Conservation (phyloP, 2,888 invertebrate genomes). For the Xylota sylvarum region DNA sequence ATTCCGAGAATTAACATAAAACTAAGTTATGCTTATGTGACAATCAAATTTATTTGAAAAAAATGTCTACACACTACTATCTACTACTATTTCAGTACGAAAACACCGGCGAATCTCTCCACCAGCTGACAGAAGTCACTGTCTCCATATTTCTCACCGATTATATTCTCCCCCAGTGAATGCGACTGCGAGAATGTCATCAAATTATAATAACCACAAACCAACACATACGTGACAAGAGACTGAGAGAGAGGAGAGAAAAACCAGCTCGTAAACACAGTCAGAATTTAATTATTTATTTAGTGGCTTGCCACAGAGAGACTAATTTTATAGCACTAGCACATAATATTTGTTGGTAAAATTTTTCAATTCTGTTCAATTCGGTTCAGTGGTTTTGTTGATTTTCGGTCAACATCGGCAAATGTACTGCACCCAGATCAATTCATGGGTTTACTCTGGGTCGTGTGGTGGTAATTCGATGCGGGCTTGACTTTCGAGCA, state of each 20-base stretch:
- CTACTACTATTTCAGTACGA: conserved; percentile 4
- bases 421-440: neutral
- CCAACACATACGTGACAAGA: neutral
- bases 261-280: neutral
- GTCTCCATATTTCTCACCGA: conserved; percentile 6
- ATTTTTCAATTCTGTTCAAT: conserved; percentile 56
- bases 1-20: neutral
- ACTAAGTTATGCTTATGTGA: neutral
- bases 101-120: neutral
- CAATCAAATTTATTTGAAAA: neutral
- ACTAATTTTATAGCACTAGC: conserved; percentile 56
- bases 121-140: conserved; percentile 3
- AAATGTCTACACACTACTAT: conserved; percentile 3
- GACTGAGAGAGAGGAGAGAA: neutral
- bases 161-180: neutral
- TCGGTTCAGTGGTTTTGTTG: conserved; percentile 67
- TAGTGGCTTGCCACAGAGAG: conserved; percentile 37
- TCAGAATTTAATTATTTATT: conserved; percentile 10
- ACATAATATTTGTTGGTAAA: conserved; percentile 54
- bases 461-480: conserved; percentile 25
- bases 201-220: neutral
- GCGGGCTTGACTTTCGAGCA: conserved; percentile 59
- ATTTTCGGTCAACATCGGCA: conserved; percentile 53
- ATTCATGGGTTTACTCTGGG: neutral
- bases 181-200: neutral